These are phyloP conservation scores for Willisornis vidua DNA, from an alignment of 2,113 vertebrate genomes.

Conservation along the genomic window DNA sequence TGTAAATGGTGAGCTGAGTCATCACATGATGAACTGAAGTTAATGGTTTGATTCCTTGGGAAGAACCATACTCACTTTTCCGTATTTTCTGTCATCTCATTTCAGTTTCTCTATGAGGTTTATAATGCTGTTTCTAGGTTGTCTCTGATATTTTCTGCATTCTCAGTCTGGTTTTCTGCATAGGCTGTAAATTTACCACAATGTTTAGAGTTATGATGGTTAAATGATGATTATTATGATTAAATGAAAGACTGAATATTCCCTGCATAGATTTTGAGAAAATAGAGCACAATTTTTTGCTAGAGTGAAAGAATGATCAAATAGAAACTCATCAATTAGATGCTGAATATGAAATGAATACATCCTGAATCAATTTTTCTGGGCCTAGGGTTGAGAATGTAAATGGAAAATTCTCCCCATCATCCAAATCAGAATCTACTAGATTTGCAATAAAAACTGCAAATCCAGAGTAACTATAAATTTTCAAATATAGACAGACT, in stretches of 20 bases:
- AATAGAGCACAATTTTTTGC: not conserved
- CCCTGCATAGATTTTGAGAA: not conserved
- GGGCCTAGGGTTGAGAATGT: not conserved
- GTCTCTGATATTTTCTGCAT: not conserved
- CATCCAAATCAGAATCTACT: not conserved
- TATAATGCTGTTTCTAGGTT: not conserved
- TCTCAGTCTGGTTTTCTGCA: not conserved
- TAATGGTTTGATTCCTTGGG: not conserved
- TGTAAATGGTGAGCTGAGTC: not conserved
- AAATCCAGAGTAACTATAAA: not conserved
- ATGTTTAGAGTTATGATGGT: not conserved
- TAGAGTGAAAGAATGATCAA: not conserved
- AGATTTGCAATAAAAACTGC: not conserved
- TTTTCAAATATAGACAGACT: not conserved
- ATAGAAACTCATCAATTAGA: not conserved
- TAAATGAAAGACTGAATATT: not conserved
- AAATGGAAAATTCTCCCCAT: not conserved
- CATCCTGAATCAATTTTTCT: not conserved
- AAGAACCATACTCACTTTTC: not conserved
- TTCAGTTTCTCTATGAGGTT: not conserved
- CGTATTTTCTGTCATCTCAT: not conserved
- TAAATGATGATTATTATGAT: not conserved
- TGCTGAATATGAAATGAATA: not conserved
- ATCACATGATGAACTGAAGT: not conserved
- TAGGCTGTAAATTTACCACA: not conserved